These are phyloP conservation scores for Tethea ocularis DNA, from an alignment of 2,888 invertebrate species.

Conservation along the genomic window DNA sequence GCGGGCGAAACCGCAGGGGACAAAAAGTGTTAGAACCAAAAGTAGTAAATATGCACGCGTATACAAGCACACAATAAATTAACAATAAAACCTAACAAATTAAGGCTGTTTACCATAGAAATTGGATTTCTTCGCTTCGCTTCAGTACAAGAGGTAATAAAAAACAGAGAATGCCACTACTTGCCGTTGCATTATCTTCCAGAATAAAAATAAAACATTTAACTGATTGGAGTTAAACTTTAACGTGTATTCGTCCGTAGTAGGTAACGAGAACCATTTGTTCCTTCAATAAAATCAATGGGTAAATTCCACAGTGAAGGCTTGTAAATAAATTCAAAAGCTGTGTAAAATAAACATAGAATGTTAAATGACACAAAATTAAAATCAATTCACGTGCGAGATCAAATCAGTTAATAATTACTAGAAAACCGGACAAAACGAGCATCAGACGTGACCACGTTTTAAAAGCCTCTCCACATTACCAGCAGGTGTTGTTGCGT, in stretches of 20 bases:
- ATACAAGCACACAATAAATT: too few relatives aligned
- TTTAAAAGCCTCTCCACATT: constrained; percentile 3
- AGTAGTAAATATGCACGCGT: too few relatives aligned
- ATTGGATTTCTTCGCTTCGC: too few relatives aligned
- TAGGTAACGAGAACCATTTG: background rate
- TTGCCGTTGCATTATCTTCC: too few relatives aligned
- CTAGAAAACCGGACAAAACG: constrained; percentile 6
- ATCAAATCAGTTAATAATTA: constrained; percentile 4
- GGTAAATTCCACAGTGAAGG: background rate
- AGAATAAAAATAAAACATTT: background rate
- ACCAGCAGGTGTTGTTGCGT: background rate
- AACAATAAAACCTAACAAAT: too few relatives aligned
- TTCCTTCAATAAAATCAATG: background rate
- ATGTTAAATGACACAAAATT: constrained; percentile 1
- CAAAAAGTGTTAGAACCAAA: too few relatives aligned
- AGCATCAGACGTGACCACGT: constrained; percentile 3
- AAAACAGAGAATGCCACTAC: too few relatives aligned
- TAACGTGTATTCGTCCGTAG: background rate
- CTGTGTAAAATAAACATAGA: background rate
- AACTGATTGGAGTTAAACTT: background rate
- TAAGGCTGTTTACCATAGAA: too few relatives aligned
- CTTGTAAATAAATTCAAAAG: background rate
- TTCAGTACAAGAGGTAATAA: too few relatives aligned
- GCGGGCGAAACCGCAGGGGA: too few relatives aligned
- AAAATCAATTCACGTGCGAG: constrained; percentile 4